A percentile compares a stretch with the other conserved stretches of the same genome.
These are phyloP conservation scores for Zoanthus solanderi DNA, from an alignment of 92 coral and sea anemone species.

Conservation along the genomic window DNA sequence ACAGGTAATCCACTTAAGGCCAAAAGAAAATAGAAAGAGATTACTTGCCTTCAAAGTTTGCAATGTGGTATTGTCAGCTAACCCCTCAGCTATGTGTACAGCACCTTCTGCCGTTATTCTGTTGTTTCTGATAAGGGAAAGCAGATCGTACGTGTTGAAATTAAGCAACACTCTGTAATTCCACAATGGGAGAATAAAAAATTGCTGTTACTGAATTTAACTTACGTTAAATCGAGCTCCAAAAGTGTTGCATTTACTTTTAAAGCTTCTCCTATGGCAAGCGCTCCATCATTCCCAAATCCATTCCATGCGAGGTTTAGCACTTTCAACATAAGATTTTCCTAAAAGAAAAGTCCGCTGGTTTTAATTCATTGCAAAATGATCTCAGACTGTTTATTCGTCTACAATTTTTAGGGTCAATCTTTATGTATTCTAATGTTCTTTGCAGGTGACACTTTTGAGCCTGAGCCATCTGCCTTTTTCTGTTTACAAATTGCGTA, in stretches of 20 bases:
- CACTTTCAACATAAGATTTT: conserved; percentile 80
- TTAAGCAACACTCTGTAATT: not conserved
- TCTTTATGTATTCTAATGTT: too few species aligned
- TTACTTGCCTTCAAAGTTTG: conserved; percentile 80
- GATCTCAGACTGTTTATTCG: too few species aligned
- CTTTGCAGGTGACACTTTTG: not conserved
- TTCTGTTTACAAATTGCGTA: too few species aligned
- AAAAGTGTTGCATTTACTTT: conserved; percentile 85
- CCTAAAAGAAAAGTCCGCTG: conserved; percentile 51
- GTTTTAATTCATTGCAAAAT: too few species aligned
- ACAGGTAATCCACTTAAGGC: too few species aligned
- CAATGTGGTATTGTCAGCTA: conserved; percentile 82
- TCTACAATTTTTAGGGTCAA: too few species aligned
- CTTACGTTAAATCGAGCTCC: conserved; percentile 94
- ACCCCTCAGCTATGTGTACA: conserved; percentile 83
- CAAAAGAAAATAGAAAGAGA: not conserved
- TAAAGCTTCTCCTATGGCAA: conserved; percentile 94
- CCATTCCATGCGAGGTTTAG: conserved; percentile 98
- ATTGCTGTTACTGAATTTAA: not conserved
- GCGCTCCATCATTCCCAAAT: conserved; percentile 98
- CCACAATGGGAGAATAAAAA: not conserved
- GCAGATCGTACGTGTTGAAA: too few species aligned
- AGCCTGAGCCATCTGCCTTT: too few species aligned
- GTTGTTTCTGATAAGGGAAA: conserved; percentile 72
- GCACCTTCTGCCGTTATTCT: conserved; percentile 97